Conservation (phyloP, 2,113 vertebrate species). For the Anhinga rufa region DNA sequence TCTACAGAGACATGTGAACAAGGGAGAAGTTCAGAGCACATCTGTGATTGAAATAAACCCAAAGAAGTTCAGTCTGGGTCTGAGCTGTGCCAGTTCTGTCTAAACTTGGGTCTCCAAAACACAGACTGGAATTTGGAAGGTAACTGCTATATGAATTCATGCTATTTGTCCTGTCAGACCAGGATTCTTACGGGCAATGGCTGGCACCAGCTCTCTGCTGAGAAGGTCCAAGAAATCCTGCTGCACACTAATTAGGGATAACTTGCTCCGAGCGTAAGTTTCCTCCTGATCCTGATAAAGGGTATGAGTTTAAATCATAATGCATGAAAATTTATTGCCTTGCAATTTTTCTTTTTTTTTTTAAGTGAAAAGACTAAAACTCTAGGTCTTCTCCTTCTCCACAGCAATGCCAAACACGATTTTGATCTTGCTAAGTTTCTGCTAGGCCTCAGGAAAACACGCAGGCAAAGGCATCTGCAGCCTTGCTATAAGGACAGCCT, state of each 20-base stretch:
- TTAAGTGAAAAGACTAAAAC: neutral
- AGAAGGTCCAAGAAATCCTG: neutral
- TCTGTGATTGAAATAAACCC: slow-evolving; percentile 12
- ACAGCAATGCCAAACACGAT: neutral
- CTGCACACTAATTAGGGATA: neutral
- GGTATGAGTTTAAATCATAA: neutral
- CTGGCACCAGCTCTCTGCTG: neutral
- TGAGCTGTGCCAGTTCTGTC: neutral
- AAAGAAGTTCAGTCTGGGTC: neutral
- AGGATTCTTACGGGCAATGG: neutral
- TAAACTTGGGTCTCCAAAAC: neutral
- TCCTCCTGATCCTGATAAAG: neutral
- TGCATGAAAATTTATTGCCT: neutral
- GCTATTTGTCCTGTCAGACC: neutral
- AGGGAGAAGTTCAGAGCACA: slow-evolving; percentile 22
- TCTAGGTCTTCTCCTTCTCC: neutral
- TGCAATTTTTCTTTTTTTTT: neutral
- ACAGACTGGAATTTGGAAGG: neutral
- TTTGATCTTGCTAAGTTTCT: neutral
- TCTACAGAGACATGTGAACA: neutral
- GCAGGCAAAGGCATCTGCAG: neutral
- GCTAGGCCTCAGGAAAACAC: neutral
- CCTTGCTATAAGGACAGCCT: neutral
- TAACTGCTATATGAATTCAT: neutral
- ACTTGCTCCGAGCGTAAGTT: neutral